Conservation (phyloP, 2,888 invertebrate genomes). For the Xiphydria camelus region DNA sequence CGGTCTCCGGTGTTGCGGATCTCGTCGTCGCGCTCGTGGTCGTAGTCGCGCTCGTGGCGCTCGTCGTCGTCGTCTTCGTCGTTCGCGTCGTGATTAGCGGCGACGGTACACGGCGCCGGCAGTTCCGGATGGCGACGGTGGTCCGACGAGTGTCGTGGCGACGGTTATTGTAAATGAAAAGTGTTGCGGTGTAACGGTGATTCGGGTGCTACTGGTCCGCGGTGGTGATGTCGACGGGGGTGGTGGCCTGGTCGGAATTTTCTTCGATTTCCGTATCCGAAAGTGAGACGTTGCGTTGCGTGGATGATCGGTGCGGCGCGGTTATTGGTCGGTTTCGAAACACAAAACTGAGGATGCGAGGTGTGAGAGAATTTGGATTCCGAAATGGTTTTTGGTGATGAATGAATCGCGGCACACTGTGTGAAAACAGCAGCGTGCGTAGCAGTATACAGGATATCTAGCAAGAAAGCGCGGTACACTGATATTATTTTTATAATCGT, state of each 20-base stretch:
- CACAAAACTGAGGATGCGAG: too few species aligned
- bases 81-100: not conserved
- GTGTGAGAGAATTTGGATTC: slow-evolving; percentile 16
- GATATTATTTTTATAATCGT: slow-evolving; percentile 51
- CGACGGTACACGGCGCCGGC: too few species aligned
- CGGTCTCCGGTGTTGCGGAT: not conserved
- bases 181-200: too few species aligned
- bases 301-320: too few species aligned
- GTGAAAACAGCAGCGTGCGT: slow-evolving; percentile 27
- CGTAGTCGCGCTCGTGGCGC: not conserved
- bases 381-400: slow-evolving; percentile 15
- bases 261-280: too few species aligned
- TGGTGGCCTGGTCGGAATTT: not conserved
- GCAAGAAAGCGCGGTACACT: slow-evolving; percentile 48
- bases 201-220: too few species aligned
- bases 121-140: too few species aligned
- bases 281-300: too few species aligned
- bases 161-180: too few species aligned
- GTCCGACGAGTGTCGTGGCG: too few species aligned
- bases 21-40: not conserved
- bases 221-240: slow-evolving; percentile 2
- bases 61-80: not conserved
- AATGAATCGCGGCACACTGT: slow-evolving; percentile 19
- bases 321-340: too few species aligned
- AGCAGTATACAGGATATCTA: slow-evolving; percentile 38